Evolutionary conservation across 2,113 vertebrate genomes (phyloP).

Genomic region (Probosciger aterrimus): DNA sequence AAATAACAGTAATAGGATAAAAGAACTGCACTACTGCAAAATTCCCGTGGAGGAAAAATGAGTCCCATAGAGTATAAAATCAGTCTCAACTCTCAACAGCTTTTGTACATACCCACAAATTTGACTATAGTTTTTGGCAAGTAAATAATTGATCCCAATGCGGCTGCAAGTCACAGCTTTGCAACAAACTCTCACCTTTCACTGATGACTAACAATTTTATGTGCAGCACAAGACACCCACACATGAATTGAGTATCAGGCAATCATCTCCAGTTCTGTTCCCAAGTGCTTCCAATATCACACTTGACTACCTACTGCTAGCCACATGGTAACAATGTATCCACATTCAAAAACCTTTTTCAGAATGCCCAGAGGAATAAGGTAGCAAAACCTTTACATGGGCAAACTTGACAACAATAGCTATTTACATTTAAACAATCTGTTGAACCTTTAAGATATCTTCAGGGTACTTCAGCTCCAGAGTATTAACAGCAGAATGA

Average conservation of each 20-base stretch:
- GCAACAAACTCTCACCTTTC: not conserved
- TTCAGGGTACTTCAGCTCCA: not conserved
- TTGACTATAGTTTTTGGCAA: not conserved
- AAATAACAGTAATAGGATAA: not conserved
- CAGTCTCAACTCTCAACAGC: not conserved
- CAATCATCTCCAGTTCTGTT: not conserved
- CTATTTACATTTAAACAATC: not conserved
- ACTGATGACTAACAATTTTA: not conserved
- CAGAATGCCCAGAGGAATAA: not conserved
- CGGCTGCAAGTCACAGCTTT: not conserved
- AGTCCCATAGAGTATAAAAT: not conserved
- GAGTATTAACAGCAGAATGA: not conserved
- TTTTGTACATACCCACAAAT: not conserved
- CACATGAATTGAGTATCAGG: not conserved
- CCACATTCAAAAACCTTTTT: not conserved
- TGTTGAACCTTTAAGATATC: not conserved
- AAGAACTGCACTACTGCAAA: not conserved
- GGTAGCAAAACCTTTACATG: not conserved
- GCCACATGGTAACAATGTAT: not conserved
- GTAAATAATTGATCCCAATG: not conserved
- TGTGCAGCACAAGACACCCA: not conserved
- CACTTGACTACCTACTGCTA: not conserved
- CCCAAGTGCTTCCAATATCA: not conserved
- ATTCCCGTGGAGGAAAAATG: not conserved
- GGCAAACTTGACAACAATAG: not conserved